These are phyloP conservation scores for Drosophila rubida DNA, from an alignment of 2,888 invertebrate species.

Conservation along the genomic window DNA sequence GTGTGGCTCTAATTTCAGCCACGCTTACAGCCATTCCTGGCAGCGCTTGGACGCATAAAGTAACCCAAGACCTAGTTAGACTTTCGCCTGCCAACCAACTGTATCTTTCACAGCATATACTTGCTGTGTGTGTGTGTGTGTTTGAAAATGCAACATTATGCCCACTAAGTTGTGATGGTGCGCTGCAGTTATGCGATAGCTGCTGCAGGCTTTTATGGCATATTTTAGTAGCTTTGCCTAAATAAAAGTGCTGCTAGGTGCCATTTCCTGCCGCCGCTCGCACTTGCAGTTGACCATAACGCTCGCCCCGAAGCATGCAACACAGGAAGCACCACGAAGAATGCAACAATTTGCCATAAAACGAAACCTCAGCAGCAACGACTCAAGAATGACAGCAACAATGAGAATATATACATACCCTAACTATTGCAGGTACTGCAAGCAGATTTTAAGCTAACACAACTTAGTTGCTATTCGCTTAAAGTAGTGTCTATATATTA, in stretches of 20 bases:
- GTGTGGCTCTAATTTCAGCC: conserved; percentile 60
- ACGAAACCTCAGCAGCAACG: conserved; percentile 64
- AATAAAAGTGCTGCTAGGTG: conserved; percentile 65
- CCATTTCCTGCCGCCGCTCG: conserved; percentile 44
- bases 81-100: conserved; percentile 31
- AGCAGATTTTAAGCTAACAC: no score
- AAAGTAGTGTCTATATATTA: no score
- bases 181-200: conserved; percentile 77
- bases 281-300: conserved; percentile 61
- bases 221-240: conserved; percentile 74
- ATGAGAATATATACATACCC: conserved; percentile 29
- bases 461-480: no score
- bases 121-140: conserved; percentile 16
- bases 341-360: conserved; percentile 71
- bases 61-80: conserved; percentile 69
- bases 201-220: conserved; percentile 72
- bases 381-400: not conserved
- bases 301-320: conserved; percentile 46
- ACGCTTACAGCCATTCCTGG: conserved; percentile 41
- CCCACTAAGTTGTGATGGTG: conserved; percentile 63
- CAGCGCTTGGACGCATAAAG: conserved; percentile 57
- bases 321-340: conserved; percentile 44
- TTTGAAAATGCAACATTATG: conserved; percentile 67
- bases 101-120: not conserved
- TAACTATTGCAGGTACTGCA: no score